phyloP scores from a whole-genome alignment of 1,140 invertebrate species.

The Drosophila saltans region DNA sequence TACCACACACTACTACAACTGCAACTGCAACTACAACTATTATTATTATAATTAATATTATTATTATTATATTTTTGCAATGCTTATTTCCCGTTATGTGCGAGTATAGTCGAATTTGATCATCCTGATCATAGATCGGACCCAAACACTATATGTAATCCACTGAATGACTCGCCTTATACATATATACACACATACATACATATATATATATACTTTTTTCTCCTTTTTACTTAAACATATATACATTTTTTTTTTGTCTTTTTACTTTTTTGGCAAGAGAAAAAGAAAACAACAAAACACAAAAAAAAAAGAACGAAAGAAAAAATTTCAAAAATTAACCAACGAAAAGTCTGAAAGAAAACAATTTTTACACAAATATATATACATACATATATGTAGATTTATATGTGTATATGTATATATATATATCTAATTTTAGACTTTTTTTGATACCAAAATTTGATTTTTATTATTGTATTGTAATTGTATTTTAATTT shows the following conservation, averaged over 20 bases:
- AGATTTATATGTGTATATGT: background rate
- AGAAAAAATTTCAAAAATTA: constrained; percentile 38
- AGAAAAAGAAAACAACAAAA: constrained; percentile 34
- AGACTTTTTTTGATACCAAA: constrained; percentile 67
- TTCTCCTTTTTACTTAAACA: constrained; percentile 6
- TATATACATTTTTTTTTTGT: constrained; percentile 14
- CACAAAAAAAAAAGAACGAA: background rate
- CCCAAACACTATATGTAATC: background rate
- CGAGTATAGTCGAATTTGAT: constrained; percentile 59
- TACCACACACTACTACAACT: background rate
- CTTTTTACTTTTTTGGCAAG: constrained; percentile 47
- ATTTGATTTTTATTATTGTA: constrained; percentile 43
- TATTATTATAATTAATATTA: background rate
- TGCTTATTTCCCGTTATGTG: constrained; percentile 27
- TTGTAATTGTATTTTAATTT: constrained; percentile 2
- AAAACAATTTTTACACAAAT: constrained; percentile 14
- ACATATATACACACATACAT: background rate
- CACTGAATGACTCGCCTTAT: constrained; percentile 8
- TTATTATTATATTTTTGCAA: constrained; percentile 15
- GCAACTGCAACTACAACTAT: background rate
- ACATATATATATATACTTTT: background rate
- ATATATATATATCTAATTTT: constrained; percentile 9
- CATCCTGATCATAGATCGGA: background rate
- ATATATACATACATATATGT: background rate
- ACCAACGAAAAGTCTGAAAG: constrained; percentile 24